Evolutionary conservation across 2,113 vertebrate species (phyloP), one percentile per base, ranked within the genome.

Genomic region (Calypte anna): DNA sequence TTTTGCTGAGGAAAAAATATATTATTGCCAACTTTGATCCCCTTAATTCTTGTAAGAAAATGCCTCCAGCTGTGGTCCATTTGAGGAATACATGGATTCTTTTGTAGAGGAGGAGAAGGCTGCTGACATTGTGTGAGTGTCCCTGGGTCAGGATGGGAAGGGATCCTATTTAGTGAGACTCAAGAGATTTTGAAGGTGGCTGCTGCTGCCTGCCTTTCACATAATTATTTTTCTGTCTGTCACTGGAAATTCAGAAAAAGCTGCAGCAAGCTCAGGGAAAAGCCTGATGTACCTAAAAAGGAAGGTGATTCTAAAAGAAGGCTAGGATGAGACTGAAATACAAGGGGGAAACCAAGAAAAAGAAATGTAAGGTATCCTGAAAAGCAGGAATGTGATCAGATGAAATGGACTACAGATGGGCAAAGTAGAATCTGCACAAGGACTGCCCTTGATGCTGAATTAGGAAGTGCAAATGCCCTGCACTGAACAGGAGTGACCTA

Each of bases 11-110:
- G 72, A 66, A 91, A 85, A 85, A 81, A 40, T 12, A 6, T 7
- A 33, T 80, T n/a, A 22, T 69, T 90, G 88, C 92, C 93, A 93
- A 4, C 81, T 83, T 84, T 36, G 59, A 85, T 80, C 75, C 88
- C 86, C 75, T 66, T 53, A 54, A 38, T 51, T 93, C 68, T 61
- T 33, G 6, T 36, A 25, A 87, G 50, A 40, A 66, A 70, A 13
- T 33, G 78, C 57, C 50, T 84, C 58, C 53, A 62, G 86, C 74
- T 54, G 30, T 1, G 10, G 40, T 31, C 87, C 27, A 2, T 67
- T 63, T 72, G 75, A 88, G 67, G 73, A 24, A 22, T 2, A 33
- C 61, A 23, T 43, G 89, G 64, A 69, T 61, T 67, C 57, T n/a
- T 86, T 85, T 51, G 66, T 63, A 31, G 59, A 80, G 63, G 66